These are phyloP conservation scores for Oncorhynchus clarkii DNA, from an alignment of 2,113 vertebrate species.

Conservation along the genomic window DNA sequence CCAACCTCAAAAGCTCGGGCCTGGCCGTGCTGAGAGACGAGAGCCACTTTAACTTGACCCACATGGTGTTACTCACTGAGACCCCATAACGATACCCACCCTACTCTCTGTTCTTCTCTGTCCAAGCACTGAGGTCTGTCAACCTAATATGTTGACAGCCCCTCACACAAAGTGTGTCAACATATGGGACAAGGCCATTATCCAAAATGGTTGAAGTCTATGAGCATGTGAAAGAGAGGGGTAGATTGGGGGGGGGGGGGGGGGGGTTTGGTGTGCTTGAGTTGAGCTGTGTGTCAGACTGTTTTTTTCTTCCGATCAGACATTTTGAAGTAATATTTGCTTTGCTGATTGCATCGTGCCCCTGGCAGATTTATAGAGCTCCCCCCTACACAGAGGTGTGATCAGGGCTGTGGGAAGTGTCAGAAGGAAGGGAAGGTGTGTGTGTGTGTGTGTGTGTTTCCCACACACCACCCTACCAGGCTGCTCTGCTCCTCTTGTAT, in stretches of 20 bases:
- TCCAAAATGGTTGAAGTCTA: not conserved
- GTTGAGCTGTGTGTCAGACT: not conserved
- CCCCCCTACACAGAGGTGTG: not conserved
- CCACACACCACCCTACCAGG: conserved; percentile 43
- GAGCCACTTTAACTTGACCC: conserved; percentile 30
- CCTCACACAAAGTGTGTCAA: conserved; percentile 18
- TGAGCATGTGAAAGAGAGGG: conserved; percentile 1
- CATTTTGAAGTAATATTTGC: not conserved
- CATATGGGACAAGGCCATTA: conserved; percentile 31
- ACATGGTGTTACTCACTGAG: conserved; percentile 40
- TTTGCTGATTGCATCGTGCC: not conserved
- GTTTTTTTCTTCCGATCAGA: not conserved
- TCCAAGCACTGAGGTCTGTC: conserved; percentile 57
- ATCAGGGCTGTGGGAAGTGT: not conserved
- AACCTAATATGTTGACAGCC: conserved; percentile 64
- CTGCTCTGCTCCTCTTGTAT: conserved; percentile 32
- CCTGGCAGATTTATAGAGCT: conserved; percentile 1
- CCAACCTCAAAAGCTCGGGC: not conserved
- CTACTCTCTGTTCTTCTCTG: conserved; percentile 3
- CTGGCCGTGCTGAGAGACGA: not conserved
- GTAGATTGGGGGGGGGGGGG: not conserved
- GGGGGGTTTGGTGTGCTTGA: not conserved
- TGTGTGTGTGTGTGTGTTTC: conserved; percentile 33
- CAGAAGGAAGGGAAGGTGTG: not conserved
- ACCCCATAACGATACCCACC: conserved; percentile 12